phyloP scores from a whole-genome alignment of 2,113 vertebrate species.

The Formicarius rufipectus region DNA sequence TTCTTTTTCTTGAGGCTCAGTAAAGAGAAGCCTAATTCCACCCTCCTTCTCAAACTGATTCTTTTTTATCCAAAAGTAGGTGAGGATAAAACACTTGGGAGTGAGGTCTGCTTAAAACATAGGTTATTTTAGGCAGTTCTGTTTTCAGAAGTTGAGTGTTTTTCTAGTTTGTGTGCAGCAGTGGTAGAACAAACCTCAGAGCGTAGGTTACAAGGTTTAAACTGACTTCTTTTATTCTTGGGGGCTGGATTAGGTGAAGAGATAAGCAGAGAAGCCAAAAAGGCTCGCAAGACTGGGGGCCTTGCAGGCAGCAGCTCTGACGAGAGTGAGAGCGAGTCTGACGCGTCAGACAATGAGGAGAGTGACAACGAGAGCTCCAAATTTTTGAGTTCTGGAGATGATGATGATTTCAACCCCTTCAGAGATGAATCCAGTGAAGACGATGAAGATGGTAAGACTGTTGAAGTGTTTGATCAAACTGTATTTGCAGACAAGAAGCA shows the following conservation, averaged over 20 bases:
- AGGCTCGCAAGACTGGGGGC: slow-evolving; percentile 85
- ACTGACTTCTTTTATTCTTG: not conserved
- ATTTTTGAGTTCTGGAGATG: slow-evolving; percentile 91
- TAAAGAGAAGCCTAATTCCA: not conserved
- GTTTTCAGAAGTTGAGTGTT: not conserved
- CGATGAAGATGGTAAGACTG: slow-evolving; percentile 88
- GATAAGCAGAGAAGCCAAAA: slow-evolving; percentile 86
- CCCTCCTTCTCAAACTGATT: not conserved
- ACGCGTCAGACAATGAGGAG: slow-evolving; percentile 86
- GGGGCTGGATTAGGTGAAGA: slow-evolving; percentile 79
- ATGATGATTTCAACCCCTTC: slow-evolving; percentile 96
- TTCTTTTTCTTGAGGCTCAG: not conserved
- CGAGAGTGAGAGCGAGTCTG: slow-evolving; percentile 83
- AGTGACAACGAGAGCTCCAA: slow-evolving; percentile 92
- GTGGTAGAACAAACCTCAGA: not conserved
- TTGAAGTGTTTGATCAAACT: not conserved
- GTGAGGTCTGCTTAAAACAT: not conserved
- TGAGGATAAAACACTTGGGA: not conserved
- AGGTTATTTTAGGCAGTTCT: not conserved
- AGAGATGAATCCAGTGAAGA: slow-evolving; percentile 94
- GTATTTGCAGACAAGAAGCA: not conserved
- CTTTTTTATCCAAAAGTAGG: not conserved
- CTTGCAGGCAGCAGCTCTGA: slow-evolving; percentile 93
- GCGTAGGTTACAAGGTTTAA: not conserved
- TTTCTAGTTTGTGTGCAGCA: not conserved